These are phyloP conservation scores for Murina feae DNA, from an alignment of 2,113 vertebrate species.

Conservation along the genomic window DNA sequence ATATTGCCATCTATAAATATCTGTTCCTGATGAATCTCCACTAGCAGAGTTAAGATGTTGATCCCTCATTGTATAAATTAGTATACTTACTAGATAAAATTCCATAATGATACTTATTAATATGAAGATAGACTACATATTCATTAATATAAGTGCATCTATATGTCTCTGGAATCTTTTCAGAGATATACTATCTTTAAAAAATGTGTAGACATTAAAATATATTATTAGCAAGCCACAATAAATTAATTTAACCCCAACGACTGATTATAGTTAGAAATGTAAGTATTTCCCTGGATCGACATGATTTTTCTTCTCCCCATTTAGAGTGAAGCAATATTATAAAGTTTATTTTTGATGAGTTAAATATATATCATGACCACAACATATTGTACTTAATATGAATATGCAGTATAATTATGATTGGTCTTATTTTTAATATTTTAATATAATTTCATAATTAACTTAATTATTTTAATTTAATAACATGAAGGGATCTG, in stretches of 20 bases:
- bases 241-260: not conserved
- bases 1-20: not conserved
- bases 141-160: not conserved
- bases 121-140: not conserved
- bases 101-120: not conserved
- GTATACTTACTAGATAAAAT: not conserved
- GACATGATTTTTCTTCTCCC: not conserved
- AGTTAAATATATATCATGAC: not conserved
- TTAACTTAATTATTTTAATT: not conserved
- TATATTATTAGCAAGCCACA: not conserved
- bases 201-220: not conserved
- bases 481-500: not conserved
- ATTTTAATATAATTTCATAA: not conserved
- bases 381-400: not conserved
- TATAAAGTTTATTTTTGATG: not conserved
- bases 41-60: not conserved
- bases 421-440: not conserved
- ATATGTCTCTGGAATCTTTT: not conserved
- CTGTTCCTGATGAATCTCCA: not conserved
- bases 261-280: not conserved
- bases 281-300: not conserved
- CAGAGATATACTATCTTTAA: not conserved
- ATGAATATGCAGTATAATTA: not conserved
- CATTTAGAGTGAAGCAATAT: not conserved
- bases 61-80: rapidly evolving